These are phyloP conservation scores for Radopholus similis DNA, from an alignment of 1,140 invertebrate genomes.

Conservation along the genomic window DNA sequence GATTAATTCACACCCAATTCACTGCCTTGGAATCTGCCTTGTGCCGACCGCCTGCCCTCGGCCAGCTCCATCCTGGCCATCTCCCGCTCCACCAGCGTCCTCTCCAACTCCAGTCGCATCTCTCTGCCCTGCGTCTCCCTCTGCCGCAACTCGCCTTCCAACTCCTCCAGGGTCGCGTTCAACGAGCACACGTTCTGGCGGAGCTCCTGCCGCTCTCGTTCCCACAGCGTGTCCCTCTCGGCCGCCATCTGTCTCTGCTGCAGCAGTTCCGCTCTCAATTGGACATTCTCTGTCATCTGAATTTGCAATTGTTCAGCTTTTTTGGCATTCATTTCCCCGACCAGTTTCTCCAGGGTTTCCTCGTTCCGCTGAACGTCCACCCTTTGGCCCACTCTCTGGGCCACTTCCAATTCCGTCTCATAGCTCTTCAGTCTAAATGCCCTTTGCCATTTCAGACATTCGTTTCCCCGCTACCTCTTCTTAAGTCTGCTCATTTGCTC, in stretches of 20 bases:
- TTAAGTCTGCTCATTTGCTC: constrained; percentile 19
- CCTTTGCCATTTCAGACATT: not conserved
- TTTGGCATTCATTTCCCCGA: not conserved
- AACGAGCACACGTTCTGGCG: not conserved
- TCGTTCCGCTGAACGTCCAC: not conserved
- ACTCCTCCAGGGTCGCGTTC: not conserved
- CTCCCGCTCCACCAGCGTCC: not conserved
- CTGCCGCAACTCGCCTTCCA: not conserved
- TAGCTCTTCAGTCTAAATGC: not conserved
- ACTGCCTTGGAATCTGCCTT: too few relatives aligned
- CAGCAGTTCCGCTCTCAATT: not conserved
- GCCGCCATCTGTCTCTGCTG: not conserved
- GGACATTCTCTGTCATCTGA: not conserved
- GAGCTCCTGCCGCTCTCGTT: not conserved
- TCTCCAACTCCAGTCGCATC: not conserved
- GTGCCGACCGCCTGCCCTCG: not conserved
- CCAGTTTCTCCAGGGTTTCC: not conserved
- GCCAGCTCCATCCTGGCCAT: not conserved
- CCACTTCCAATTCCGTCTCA: constrained; percentile 1
- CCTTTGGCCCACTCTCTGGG: not conserved
- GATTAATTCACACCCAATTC: not conserved
- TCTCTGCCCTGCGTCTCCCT: not conserved
- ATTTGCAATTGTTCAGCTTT: not conserved
- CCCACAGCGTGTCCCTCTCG: not conserved
- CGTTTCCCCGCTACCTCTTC: not conserved